Percentiles rank a stretch among this genome's conserved stretches.
These are phyloP conservation scores for Lophotis ruficrista DNA, from an alignment of 2,113 vertebrate genomes.

Conservation along the genomic window DNA sequence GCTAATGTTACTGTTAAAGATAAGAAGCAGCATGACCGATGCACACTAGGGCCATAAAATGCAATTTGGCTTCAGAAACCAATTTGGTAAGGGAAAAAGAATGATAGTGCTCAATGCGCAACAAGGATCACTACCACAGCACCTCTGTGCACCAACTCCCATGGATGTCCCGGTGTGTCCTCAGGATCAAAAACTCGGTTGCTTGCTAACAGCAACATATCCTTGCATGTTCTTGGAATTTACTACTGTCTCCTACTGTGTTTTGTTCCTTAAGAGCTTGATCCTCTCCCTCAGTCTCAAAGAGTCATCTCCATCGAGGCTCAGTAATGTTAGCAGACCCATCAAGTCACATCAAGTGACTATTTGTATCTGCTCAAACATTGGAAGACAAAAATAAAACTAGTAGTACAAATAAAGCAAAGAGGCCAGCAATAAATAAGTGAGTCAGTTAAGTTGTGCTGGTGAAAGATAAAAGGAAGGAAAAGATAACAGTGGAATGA, in stretches of 20 bases:
- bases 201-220: rapidly evolving
- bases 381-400: background rate
- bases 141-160: background rate
- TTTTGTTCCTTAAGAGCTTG: background rate
- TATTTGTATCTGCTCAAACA: background rate
- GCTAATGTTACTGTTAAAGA: background rate
- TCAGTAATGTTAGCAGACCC: background rate
- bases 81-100: background rate
- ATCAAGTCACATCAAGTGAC: background rate
- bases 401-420: background rate
- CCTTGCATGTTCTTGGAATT: background rate
- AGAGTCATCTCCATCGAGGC: background rate
- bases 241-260: background rate
- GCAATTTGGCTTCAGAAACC: background rate
- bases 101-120: background rate
- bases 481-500: background rate
- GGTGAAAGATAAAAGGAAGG: slow-evolving; percentile 1
- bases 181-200: background rate
- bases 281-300: background rate
- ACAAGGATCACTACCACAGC: background rate
- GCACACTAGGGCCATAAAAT: background rate
- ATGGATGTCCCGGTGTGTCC: background rate
- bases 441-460: background rate
- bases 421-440: background rate
- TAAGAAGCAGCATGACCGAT: background rate